A percentile compares a stretch with the other conserved stretches of the same genome.
phyloP scores from a whole-genome alignment of 2,113 vertebrate genomes.

The Grantiella picta region DNA sequence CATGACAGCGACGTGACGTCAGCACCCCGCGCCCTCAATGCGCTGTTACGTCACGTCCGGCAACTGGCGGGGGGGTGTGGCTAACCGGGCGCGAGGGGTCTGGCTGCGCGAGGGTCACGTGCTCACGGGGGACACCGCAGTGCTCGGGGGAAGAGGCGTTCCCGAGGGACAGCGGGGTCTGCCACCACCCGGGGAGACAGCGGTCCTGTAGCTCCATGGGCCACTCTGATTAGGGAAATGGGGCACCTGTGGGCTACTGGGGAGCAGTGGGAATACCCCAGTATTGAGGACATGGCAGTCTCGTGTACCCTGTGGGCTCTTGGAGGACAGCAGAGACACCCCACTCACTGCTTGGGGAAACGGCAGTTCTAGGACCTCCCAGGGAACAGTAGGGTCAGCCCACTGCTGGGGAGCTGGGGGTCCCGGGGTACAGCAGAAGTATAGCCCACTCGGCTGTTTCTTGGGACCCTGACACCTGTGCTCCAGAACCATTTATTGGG shows the following conservation, averaged over 20 bases:
- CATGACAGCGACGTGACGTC: constrained; percentile 63
- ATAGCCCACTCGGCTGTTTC: no score
- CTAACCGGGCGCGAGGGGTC: accelerated
- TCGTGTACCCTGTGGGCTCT: background rate
- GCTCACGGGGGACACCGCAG: background rate
- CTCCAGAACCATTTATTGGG: background rate
- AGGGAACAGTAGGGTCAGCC: accelerated
- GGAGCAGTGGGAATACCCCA: background rate
- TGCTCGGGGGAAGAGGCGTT: background rate
- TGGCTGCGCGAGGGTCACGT: accelerated
- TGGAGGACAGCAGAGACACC: background rate
- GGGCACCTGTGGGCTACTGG: background rate
- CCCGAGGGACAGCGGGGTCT: accelerated
- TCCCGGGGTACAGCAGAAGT: background rate
- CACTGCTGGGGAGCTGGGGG: accelerated
- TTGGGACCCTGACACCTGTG: background rate
- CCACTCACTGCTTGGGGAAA: accelerated
- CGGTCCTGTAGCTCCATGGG: background rate
- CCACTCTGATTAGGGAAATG: accelerated
- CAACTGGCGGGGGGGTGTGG: background rate
- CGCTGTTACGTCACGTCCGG: accelerated
- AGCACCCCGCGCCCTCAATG: background rate
- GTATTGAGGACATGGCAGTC: background rate
- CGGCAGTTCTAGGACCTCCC: accelerated
- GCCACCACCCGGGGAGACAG: background rate